Base-by-base conservation (phyloP, 1,140 invertebrate species). In the Myzus persicae region DNA sequence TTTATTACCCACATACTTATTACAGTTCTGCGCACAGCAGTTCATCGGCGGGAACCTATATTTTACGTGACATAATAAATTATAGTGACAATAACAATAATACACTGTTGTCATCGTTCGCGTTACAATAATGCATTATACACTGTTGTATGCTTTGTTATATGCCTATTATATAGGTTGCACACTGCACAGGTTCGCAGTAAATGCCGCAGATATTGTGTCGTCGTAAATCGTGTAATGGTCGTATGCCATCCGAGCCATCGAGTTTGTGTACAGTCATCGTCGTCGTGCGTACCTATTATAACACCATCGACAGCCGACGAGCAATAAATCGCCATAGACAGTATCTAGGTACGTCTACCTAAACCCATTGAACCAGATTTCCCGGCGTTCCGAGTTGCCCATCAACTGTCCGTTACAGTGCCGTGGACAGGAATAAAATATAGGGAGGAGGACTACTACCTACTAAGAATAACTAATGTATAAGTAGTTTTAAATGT, bases 191-290 rank as follows among this genome's bases (percentile, higher is more conserved):
- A n/a, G n/a, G n/a, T n/a, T n/a, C n/a, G 9, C 59, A n/a, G n/a
- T 76, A 76, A 76, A n/a, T 76, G n/a, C n/a, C 18, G 59, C 14
- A 76, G 59, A 76, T 36, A 76, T n/a, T 76, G 59, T 76, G 59
- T n/a, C 8, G 24, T 54, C 59, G 59, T 76, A n/a, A 76, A 76
- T 76, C 31, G 59, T n/a, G 59, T 76, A 76, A 76, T 76, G 59
- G 59, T 76, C 59, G 59, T 76, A 76, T 36, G 59, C 59, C 59
- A 76, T 76, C 59, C 31, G n/a, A n/a, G 14, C 59, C 31, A 76
- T 76, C 59, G n/a, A 76, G 14, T 76, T 76, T 76, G n/a, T n/a
- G 59, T n/a, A n/a, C 59, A n/a, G 59, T 76, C 59, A 76, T 76
- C 31, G 59, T 14, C 14, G 14, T 76, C 59, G 59, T 2, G n/a